Evolutionary conservation across 2,113 vertebrate genomes (phyloP).

Genomic region (Henicopernis longicauda): DNA sequence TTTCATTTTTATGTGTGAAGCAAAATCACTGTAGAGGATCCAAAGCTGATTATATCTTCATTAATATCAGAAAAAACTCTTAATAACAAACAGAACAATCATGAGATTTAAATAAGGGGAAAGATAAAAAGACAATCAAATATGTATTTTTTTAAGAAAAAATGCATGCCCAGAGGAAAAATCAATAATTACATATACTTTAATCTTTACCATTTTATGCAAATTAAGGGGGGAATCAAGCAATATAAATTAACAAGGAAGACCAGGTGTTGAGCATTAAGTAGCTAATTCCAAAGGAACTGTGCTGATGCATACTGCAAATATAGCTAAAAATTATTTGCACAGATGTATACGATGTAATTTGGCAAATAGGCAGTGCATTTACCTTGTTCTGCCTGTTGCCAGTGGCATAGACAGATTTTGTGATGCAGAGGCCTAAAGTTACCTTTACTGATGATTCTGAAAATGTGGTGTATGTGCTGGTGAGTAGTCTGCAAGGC

Average conservation of each 20-base stretch:
- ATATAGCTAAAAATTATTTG: neutral
- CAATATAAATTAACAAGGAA: neutral
- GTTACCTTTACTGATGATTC: neutral
- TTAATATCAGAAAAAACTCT: neutral
- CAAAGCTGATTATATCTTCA: slow-evolving; percentile 22
- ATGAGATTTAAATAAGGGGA: neutral
- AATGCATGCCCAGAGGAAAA: neutral
- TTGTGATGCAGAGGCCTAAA: neutral
- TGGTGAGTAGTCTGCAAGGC: neutral
- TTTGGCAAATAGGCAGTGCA: neutral
- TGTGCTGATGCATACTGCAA: neutral
- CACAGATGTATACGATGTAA: neutral
- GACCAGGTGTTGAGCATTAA: neutral
- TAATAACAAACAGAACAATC: slow-evolving; percentile 1
- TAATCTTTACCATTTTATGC: neutral
- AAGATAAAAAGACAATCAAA: neutral
- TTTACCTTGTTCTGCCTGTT: neutral
- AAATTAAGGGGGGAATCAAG: neutral
- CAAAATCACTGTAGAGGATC: neutral
- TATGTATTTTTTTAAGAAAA: neutral
- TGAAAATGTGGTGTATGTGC: neutral
- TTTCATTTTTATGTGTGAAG: neutral
- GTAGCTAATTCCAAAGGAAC: neutral
- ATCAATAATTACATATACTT: neutral
- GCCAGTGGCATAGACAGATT: neutral